phyloP scores from a whole-genome alignment of 2,113 vertebrate genomes.

The Alouatta palliata region DNA sequence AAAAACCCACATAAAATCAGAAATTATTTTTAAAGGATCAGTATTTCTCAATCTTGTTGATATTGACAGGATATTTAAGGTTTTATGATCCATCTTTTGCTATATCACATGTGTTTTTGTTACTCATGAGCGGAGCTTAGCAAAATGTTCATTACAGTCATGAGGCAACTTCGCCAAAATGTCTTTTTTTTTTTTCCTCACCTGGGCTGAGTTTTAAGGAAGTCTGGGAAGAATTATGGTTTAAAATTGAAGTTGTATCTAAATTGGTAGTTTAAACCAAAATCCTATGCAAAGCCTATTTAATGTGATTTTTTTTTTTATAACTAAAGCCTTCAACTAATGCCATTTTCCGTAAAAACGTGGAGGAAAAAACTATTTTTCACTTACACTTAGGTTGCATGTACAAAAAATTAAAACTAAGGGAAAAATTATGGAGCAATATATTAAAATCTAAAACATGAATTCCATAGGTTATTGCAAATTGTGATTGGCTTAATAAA shows the following conservation, averaged over 20 bases:
- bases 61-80: background rate
- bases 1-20: background rate
- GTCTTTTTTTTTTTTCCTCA: background rate
- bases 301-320: conserved; percentile 12
- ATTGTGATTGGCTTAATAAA: background rate
- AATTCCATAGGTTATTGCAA: background rate
- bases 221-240: conserved; percentile 43
- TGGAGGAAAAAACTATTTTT: background rate
- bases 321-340: background rate
- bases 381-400: background rate
- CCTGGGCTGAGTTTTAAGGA: conserved; percentile 53
- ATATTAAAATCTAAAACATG: background rate
- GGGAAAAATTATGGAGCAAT: background rate
- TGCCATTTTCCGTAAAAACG: background rate
- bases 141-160: conserved; percentile 15
- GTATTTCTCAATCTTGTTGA: background rate
- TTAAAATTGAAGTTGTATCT: conserved; percentile 48
- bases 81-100: background rate
- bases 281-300: background rate
- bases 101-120: background rate
- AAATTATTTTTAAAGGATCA: background rate
- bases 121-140: background rate
- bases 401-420: background rate
- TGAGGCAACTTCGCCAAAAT: background rate
- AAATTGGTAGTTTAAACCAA: conserved; percentile 40